Evolutionary conservation across 2,797 vertebrate species (phyloP).

Genomic region (Gallinago stenura): DNA sequence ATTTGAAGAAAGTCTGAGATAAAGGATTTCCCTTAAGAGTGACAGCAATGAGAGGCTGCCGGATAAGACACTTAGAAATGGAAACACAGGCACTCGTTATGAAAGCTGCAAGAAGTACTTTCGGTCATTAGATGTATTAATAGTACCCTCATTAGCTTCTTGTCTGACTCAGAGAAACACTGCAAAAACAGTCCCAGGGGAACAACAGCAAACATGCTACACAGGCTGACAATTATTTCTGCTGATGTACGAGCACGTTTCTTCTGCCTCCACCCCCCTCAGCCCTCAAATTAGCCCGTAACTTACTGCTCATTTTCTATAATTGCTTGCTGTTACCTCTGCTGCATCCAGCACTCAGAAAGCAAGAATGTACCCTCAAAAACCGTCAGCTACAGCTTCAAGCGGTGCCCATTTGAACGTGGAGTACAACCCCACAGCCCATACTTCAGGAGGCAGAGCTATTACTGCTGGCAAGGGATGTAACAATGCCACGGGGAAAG

Average conservation of each 20-base stretch:
- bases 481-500: neutral
- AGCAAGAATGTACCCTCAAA: neutral
- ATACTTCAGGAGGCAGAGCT: constrained; percentile 19
- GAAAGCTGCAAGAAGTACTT: neutral
- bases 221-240: neutral
- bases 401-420: neutral
- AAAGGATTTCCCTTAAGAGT: neutral
- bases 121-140: neutral
- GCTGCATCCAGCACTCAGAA: neutral
- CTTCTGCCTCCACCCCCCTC: neutral
- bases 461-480: constrained; percentile 38
- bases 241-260: neutral
- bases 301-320: neutral
- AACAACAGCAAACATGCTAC: neutral
- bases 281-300: neutral
- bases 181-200: neutral
- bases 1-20: neutral
- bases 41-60: neutral
- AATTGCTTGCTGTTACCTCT: constrained; percentile 6
- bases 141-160: neutral
- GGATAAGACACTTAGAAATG: neutral
- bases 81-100: neutral
- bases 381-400: neutral
- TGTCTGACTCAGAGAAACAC: neutral
- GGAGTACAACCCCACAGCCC: neutral